Evolutionary conservation across 2,797 vertebrate genomes (phyloP), one percentile per base, ranked within the genome.

Genomic region (Periophthalmus magnuspinnatus): DNA sequence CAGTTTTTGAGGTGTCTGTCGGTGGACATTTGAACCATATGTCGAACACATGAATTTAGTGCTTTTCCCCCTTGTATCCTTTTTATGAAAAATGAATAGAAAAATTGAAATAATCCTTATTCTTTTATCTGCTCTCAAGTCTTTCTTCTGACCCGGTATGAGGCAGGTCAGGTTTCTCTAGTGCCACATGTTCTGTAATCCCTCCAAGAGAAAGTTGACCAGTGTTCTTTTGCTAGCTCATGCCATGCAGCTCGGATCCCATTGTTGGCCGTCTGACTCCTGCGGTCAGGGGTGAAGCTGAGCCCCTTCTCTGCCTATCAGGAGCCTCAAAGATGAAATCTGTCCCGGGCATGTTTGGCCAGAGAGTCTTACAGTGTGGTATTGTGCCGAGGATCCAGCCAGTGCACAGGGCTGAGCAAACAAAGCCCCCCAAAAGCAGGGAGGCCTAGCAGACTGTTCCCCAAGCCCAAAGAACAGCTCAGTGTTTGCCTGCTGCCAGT

Each of bases 131-230:
- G 74, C 72, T 81, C 79, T 87, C 11, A 48, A 47, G 69, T 72
- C 75, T 74, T 82, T 87, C 86, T 80, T 84, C 73, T 78, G 72
- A 80, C 75, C 76, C 84, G 62, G 70, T 84, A 50, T 84, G 88
- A 83, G 81, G 77, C 81, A 79, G 75, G 84, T 86, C 79, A 50
- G 50, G 73, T 77, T 79, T 86, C 80, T 84, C 69, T 2, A 64
- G 74, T 84, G 48, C 83, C 89, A 84, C 84, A 87, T 90, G 88
- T 78, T 85, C 84, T 62, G 65, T 90, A 90, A 91, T 90, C 89
- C 86, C 74, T 72, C 21, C 4, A 81, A 89, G 81, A 85, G 81
- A 89, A 89, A 82, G 85, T 84, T 80, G 76, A 75, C 81, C 80
- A 80, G 82, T 89, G 80, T 91, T 86, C 81, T 90, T 61, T 90